These are phyloP conservation scores for Tyto alba DNA, from an alignment of 2,113 vertebrate genomes.

Conservation along the genomic window DNA sequence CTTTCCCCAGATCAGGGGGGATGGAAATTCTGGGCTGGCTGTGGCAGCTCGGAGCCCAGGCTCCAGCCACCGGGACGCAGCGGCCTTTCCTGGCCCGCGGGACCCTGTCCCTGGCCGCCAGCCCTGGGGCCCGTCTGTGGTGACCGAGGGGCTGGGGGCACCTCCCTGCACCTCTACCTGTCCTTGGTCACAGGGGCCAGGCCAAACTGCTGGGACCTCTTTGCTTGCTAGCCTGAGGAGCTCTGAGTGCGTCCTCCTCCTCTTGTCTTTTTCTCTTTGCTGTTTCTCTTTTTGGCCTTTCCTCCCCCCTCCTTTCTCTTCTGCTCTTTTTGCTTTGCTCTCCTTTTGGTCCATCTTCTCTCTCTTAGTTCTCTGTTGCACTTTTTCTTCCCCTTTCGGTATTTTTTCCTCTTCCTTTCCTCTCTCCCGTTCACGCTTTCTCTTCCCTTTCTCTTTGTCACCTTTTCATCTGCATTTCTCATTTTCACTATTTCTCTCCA, in stretches of 20 bases:
- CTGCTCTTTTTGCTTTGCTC: background rate
- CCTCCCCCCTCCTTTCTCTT: background rate
- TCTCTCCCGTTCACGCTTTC: background rate
- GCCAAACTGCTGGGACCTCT: background rate
- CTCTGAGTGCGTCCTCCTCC: background rate
- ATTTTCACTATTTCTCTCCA: background rate
- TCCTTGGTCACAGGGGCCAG: background rate
- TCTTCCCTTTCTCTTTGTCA: background rate
- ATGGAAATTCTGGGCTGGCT: slow-evolving; percentile 88
- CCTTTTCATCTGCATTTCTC: background rate
- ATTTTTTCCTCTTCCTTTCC: background rate
- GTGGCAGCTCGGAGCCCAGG: slow-evolving; percentile 80
- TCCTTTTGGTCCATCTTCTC: background rate
- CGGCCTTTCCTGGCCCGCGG: background rate
- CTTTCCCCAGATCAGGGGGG: slow-evolving; percentile 90
- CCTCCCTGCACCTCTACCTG: background rate
- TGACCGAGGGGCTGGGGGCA: fast-evolving
- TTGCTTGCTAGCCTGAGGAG: background rate
- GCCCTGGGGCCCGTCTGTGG: background rate
- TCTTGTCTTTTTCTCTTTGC: background rate
- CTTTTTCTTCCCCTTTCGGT: background rate
- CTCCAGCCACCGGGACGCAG: slow-evolving; percentile 70
- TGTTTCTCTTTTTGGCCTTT: background rate
- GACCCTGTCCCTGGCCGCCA: background rate
- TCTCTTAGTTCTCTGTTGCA: background rate